phyloP scores from a whole-genome alignment of 2,797 vertebrate species.

The Amniataba percoides region DNA sequence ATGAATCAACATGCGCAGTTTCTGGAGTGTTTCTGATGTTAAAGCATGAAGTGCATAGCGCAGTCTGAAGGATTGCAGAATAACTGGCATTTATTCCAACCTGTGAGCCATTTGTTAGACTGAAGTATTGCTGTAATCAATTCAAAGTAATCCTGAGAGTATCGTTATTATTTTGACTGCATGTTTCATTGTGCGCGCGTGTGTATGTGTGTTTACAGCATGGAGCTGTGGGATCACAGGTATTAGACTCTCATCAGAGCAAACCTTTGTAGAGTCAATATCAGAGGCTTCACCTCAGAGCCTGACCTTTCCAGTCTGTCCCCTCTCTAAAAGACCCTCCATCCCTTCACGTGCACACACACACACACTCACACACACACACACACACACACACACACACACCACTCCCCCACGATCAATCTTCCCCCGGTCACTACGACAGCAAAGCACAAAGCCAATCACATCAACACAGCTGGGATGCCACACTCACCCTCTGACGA shows the following conservation, averaged over 20 bases:
- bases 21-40: slow-evolving; percentile 8
- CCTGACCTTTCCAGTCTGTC: slow-evolving; percentile 77
- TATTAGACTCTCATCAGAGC: slow-evolving; percentile 74
- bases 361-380: slow-evolving; percentile 18
- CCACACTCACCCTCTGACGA: slow-evolving; percentile 74
- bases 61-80: slow-evolving; percentile 27
- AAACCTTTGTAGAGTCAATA: slow-evolving; percentile 81
- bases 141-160: slow-evolving; percentile 43
- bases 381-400: slow-evolving; percentile 32
- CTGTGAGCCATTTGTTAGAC: slow-evolving; percentile 28
- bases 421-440: slow-evolving; percentile 69
- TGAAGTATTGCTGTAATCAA: slow-evolving; percentile 44
- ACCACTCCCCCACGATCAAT: slow-evolving; percentile 73
- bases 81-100: slow-evolving; percentile 23
- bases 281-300: slow-evolving; percentile 76
- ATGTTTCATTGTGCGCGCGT: slow-evolving; percentile 22
- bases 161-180: slow-evolving; percentile 35
- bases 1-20: not conserved
- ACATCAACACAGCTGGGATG: slow-evolving; percentile 69
- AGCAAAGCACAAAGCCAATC: slow-evolving; percentile 81
- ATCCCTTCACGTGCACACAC: slow-evolving; percentile 1
- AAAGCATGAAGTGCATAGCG: slow-evolving; percentile 20
- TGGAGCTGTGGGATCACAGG: slow-evolving; percentile 54
- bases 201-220: slow-evolving; percentile 26
- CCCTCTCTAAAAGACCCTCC: slow-evolving; percentile 55